These are phyloP conservation scores for Drosophila formosana DNA, from an alignment of 2,888 invertebrate species.

Conservation along the genomic window DNA sequence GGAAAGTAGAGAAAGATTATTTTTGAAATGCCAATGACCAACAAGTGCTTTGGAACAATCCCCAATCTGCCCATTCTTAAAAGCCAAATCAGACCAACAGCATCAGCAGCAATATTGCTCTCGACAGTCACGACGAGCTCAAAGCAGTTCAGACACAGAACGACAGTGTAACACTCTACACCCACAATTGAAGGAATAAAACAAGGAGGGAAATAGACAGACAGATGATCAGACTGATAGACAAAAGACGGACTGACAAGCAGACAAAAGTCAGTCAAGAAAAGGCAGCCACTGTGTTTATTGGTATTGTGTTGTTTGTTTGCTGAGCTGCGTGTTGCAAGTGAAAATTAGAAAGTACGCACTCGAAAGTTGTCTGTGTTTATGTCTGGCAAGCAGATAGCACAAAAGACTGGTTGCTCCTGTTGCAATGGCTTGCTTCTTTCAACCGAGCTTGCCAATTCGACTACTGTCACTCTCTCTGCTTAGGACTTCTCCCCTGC, in stretches of 20 bases:
- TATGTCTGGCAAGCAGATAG: slow-evolving; percentile 67
- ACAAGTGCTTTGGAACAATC: too few relatives aligned
- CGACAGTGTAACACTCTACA: slow-evolving; percentile 50
- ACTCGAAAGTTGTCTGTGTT: slow-evolving; percentile 78
- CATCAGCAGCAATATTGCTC: background rate
- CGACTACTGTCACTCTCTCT: slow-evolving; percentile 1
- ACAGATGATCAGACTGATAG: slow-evolving; percentile 1
- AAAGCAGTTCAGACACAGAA: slow-evolving; percentile 67
- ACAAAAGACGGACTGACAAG: slow-evolving; percentile 9
- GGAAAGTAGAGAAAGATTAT: too few relatives aligned
- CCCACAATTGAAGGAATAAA: slow-evolving; percentile 57
- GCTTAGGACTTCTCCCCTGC: background rate
- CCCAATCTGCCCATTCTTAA: background rate
- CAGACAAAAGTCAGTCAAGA: slow-evolving; percentile 58
- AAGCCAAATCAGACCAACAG: background rate
- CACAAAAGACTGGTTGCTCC: slow-evolving; percentile 38
- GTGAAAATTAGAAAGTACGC: slow-evolving; percentile 81
- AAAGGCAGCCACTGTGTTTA: slow-evolving; percentile 54
- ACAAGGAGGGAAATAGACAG: slow-evolving; percentile 15
- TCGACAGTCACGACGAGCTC: background rate
- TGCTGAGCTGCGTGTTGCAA: slow-evolving; percentile 70
- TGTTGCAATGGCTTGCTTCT: background rate
- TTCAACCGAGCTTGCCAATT: slow-evolving; percentile 5
- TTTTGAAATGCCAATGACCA: too few relatives aligned
- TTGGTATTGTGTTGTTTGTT: slow-evolving; percentile 50